Percentiles rank a stretch among this genome's conserved stretches.
These are phyloP conservation scores for Sorex maritimensis DNA, from an alignment of 2,797 vertebrate species.

Conservation along the genomic window DNA sequence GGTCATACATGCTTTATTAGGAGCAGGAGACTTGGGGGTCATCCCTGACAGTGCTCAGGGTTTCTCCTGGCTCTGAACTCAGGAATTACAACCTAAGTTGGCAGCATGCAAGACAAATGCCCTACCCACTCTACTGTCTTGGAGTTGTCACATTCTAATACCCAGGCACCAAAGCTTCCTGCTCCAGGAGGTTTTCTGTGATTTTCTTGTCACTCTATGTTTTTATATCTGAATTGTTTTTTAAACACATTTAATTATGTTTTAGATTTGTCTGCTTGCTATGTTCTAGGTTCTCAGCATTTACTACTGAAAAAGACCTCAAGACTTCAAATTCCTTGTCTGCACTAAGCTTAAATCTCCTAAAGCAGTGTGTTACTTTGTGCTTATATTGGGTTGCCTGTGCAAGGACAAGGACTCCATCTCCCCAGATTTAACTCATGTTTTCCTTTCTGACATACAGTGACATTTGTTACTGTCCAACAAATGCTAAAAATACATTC, in stretches of 20 bases:
- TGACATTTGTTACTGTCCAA: not conserved
- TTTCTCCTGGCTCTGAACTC: too few species aligned
- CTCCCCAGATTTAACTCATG: constrained; percentile 4
- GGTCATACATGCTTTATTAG: too few species aligned
- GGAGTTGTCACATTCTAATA: not conserved
- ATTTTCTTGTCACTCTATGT: not conserved
- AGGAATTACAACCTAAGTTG: too few species aligned
- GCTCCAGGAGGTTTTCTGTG: not conserved
- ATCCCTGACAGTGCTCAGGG: too few species aligned
- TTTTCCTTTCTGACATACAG: constrained; percentile 7
- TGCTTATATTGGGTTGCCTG: not conserved
- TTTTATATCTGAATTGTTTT: constrained; percentile 17
- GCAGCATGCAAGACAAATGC: too few species aligned
- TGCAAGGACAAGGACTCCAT: not conserved
- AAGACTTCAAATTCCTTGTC: not conserved
- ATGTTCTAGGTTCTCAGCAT: not conserved
- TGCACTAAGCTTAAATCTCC: not conserved
- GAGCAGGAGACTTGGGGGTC: too few species aligned
- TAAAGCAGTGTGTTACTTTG: not conserved
- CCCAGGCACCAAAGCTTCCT: not conserved
- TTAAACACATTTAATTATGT: constrained; percentile 22
- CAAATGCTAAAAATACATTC: not conserved
- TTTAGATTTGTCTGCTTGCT: constrained; percentile 20
- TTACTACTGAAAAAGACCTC: not conserved
- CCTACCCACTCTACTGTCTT: too few species aligned